Conservation (phyloP, 92 coral and sea anemone genomes). For the Zoanthus gigantus region DNA sequence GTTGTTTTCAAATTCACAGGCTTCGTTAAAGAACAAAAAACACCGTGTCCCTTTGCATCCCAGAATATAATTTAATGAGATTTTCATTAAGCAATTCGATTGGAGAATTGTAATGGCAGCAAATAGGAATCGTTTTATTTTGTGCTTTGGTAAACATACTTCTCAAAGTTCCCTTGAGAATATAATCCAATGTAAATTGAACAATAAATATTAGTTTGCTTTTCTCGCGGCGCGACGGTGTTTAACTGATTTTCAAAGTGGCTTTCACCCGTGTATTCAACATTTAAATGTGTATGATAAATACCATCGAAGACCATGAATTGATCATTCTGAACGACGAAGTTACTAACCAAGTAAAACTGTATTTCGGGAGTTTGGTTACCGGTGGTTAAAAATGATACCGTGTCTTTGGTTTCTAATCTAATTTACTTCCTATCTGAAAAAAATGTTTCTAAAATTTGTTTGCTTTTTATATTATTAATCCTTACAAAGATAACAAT, state of each 20-base stretch:
- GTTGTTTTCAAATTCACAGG: not conserved
- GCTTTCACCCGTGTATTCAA: conserved; percentile 26
- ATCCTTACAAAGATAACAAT: conserved; percentile 29
- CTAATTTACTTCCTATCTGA: not conserved
- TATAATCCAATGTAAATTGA: conserved; percentile 32
- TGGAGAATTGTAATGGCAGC: conserved; percentile 15
- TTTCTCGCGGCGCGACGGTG: conserved; percentile 22
- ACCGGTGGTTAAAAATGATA: not conserved
- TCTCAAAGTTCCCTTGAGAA: conserved; percentile 51
- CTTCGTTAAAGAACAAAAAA: conserved; percentile 14
- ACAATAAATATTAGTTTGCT: conserved; percentile 21
- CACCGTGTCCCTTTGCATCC: not conserved
- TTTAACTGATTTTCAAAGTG: conserved; percentile 25
- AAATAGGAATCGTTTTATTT: conserved; percentile 35
- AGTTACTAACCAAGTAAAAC: no score
- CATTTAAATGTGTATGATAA: conserved; percentile 24
- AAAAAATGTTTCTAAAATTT: conserved; percentile 29
- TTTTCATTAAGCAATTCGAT: conserved; percentile 44
- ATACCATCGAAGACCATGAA: not conserved
- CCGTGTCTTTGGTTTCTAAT: not conserved
- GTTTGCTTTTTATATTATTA: conserved; percentile 46
- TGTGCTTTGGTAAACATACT: conserved; percentile 46
- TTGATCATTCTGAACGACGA: not conserved
- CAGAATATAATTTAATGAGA: conserved; percentile 38
- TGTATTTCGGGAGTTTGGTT: not conserved